Conservation (phyloP, 2,113 vertebrate genomes). For the Saguinus imperator region DNA sequence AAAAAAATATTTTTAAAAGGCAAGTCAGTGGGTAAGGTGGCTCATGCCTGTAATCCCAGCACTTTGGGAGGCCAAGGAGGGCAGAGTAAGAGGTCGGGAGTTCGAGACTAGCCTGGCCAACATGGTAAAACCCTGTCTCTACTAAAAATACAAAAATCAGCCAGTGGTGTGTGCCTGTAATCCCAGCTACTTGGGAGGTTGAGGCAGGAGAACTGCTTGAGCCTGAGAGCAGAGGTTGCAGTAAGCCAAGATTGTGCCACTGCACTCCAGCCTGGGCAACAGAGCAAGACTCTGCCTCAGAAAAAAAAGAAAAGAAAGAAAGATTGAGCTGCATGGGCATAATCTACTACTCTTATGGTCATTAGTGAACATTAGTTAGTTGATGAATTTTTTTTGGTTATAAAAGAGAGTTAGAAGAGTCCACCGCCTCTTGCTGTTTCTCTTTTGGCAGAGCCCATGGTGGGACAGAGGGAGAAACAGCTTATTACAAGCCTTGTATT, state of each 20-base stretch:
- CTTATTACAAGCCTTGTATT: not conserved
- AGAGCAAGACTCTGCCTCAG: no score
- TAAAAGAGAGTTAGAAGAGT: not conserved
- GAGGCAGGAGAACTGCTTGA: not conserved
- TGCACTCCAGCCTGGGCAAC: not conserved
- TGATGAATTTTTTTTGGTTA: not conserved
- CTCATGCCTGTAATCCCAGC: not conserved
- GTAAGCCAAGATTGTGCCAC: not conserved
- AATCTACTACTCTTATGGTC: not conserved
- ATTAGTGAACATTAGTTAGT: not conserved
- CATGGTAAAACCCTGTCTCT: not conserved
- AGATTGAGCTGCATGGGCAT: not conserved
- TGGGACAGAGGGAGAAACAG: not conserved
- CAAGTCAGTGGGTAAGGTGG: no score
- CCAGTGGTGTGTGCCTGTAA: not conserved
- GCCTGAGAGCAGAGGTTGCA: not conserved
- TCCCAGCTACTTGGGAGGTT: not conserved
- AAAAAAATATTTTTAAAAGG: not conserved
- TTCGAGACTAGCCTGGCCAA: not conserved
- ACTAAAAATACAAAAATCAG: not conserved
- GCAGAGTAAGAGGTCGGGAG: not conserved
- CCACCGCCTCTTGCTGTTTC: not conserved
- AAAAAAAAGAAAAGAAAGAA: not conserved
- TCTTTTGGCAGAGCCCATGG: not conserved
- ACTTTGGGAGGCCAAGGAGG: not conserved